These are phyloP conservation scores for Melanerpes formicivorus DNA, from an alignment of 2,113 vertebrate species.

Conservation along the genomic window DNA sequence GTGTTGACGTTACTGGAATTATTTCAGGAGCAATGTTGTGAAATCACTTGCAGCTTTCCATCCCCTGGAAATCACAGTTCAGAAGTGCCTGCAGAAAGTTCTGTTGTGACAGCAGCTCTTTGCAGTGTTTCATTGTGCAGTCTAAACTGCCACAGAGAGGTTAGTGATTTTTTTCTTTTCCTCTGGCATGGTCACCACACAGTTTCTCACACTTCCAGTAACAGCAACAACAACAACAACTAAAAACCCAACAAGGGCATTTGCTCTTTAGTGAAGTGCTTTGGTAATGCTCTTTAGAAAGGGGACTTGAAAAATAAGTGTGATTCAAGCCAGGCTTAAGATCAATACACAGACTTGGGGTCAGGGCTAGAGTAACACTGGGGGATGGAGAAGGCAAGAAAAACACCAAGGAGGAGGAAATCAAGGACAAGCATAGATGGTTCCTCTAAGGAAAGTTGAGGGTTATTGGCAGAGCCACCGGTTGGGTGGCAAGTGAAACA, in stretches of 20 bases:
- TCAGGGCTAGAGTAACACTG: background rate
- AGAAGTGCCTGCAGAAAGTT: constrained; percentile 5
- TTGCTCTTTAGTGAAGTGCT: constrained; percentile 29
- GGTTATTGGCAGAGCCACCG: background rate
- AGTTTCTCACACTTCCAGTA: constrained; percentile 47
- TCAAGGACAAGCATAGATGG: background rate
- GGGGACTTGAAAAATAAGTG: background rate
- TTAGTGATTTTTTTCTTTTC: background rate
- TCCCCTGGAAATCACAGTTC: constrained; percentile 45
- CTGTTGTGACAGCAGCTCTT: background rate
- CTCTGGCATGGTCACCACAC: background rate
- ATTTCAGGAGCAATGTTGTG: constrained; percentile 32
- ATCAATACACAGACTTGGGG: constrained; percentile 14
- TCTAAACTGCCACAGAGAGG: background rate
- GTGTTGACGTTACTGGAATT: background rate
- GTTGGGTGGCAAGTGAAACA: background rate
- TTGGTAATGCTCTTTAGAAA: constrained; percentile 14
- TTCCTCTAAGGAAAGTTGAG: background rate
- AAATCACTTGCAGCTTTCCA: constrained; percentile 16
- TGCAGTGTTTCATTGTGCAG: background rate
- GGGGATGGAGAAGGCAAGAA: background rate
- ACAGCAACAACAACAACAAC: background rate
- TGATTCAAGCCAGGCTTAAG: constrained; percentile 7
- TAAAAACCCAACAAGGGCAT: constrained; percentile 15
- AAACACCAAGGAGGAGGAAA: background rate